Percentiles rank a stretch among this genome's conserved stretches.
Conservation (phyloP, 2,797 vertebrate species). For the Falco cherrug region DNA sequence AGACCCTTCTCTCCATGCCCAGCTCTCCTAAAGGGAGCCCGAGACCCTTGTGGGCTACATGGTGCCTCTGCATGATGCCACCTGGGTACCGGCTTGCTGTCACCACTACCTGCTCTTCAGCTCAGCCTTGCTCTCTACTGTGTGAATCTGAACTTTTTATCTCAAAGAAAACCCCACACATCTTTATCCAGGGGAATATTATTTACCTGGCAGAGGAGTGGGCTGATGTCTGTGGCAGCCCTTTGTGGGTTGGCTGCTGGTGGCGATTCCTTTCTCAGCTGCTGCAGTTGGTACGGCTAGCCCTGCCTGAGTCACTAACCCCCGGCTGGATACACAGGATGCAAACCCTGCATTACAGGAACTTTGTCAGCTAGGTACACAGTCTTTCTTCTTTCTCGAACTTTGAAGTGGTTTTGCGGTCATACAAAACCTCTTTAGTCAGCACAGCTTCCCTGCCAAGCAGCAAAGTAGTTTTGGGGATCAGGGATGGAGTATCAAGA, state of each 20-base stretch:
- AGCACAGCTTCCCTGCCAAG: not conserved
- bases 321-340: not conserved
- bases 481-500: not conserved
- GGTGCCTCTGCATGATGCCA: not conserved
- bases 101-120: not conserved
- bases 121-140: not conserved
- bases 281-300: not conserved
- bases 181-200: not conserved
- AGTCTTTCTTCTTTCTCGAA: not conserved
- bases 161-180: not conserved
- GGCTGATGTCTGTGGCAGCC: not conserved
- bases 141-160: not conserved
- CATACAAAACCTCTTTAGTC: not conserved
- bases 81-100: not conserved
- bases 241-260: not conserved
- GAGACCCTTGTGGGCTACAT: fast-evolving
- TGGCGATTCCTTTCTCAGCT: not conserved
- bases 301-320: not conserved
- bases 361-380: not conserved
- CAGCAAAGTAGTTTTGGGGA: not conserved
- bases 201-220: not conserved
- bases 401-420: constrained; percentile 7
- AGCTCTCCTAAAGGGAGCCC: not conserved
- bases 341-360: not conserved
- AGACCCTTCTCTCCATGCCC: not conserved